Evolutionary conservation across 2,888 invertebrate genomes (phyloP), one percentile per base, ranked within the genome.

Genomic region (Platycheirus albimanus): DNA sequence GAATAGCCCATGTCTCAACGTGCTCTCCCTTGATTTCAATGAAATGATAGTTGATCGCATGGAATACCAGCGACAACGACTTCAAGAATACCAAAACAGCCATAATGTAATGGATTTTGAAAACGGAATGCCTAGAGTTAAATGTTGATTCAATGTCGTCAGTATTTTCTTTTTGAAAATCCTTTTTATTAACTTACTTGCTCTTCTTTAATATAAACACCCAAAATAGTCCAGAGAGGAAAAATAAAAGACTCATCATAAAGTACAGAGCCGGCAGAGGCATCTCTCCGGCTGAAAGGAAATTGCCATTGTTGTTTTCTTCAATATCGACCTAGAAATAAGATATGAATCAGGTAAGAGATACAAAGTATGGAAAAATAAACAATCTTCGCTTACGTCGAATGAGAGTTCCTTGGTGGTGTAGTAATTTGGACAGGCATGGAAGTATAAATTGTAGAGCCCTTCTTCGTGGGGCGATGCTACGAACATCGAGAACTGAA

Each of bases 91-190:
- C 97, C 66, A 99, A 92, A 10, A 96, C 95, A 36, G 97, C 96
- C 99, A 99, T 99, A 85, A 99, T 93, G 86, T 98, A 98, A 90
- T 99, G 99, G 86, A 99, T 98, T 91, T 98, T 96, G 90, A 95
- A 99, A 0, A 99, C 96, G 0, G 95, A 94, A 88, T 96, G 95
- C 85, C 94, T 94, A 85, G 80, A 92, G 89, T 89, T 88, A 43
- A 49, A 47, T 56, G 17, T 33, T 33, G 3, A 2, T 36, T 13
- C 64, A 19, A 56, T 71, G 24, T 49, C 72, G 66, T 64, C 45
- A 71, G 66, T 64, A 4, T 19, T 13, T n/a, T 8, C 8, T 33
- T 33, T 8, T 33, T 33, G 8, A 24, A 8, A n/a, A n/a, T n/a
- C n/a, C n/a, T n/a, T n/a, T n/a, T n/a, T n/a, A 20, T n/a, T 33